Percentiles rank a stretch among this genome's conserved stretches.
phyloP scores from a whole-genome alignment of 1,140 invertebrate species.

The Lepidurus arcticus region DNA sequence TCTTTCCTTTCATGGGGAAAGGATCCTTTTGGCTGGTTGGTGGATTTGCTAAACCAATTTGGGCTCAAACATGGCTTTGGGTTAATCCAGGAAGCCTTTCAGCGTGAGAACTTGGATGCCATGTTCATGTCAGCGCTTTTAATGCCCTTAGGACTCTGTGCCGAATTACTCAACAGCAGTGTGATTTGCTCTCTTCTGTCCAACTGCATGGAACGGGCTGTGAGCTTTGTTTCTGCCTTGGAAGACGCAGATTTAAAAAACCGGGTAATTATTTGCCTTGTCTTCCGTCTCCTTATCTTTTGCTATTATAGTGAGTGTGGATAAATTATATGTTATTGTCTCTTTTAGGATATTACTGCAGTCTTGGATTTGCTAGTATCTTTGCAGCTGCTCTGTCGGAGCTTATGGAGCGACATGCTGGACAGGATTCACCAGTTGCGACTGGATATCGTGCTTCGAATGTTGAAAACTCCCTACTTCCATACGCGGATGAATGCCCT shows the following conservation, averaged over 20 bases:
- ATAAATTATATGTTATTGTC: constrained; percentile 32
- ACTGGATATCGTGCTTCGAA: constrained; percentile 49
- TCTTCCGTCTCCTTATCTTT: constrained; percentile 21
- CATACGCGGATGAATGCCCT: constrained; percentile 54
- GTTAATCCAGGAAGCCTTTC: constrained; percentile 43
- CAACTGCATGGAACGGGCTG: constrained; percentile 44
- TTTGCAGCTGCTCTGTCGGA: constrained; percentile 48
- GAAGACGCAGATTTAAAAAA: constrained; percentile 49
- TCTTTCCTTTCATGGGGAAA: neutral
- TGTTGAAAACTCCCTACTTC: constrained; percentile 53
- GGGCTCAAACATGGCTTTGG: constrained; percentile 48
- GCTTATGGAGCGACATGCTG: constrained; percentile 48
- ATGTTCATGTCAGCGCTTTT: constrained; percentile 47
- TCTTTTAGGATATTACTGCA: constrained; percentile 46
- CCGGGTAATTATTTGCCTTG: constrained; percentile 42
- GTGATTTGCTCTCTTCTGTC: constrained; percentile 28
- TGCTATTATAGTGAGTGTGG: no score
- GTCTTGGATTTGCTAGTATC: constrained; percentile 49
- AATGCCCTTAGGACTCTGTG: constrained; percentile 46
- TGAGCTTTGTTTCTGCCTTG: constrained; percentile 45
- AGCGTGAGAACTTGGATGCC: constrained; percentile 44
- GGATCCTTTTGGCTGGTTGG: constrained; percentile 50
- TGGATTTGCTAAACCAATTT: constrained; percentile 52
- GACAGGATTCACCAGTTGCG: constrained; percentile 47
- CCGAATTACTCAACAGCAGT: constrained; percentile 45